Conservation (phyloP, 2,797 vertebrate species). For the Rhodeus uyekii region DNA sequence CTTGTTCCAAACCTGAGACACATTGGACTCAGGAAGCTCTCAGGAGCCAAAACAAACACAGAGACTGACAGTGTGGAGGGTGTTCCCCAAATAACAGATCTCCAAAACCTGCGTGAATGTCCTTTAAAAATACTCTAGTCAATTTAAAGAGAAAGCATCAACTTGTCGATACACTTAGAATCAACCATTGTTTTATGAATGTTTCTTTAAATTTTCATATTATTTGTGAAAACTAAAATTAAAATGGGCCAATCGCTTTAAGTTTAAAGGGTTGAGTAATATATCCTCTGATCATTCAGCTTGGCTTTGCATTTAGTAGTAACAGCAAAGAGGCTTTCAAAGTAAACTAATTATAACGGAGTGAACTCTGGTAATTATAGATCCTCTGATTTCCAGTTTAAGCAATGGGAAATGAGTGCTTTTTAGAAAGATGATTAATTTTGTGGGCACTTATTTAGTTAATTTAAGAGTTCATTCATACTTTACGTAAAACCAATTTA, state of each 20-base stretch:
- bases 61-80: constrained; percentile 7
- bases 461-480: too few relatives aligned
- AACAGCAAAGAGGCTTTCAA: not conserved
- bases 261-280: not conserved
- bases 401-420: not conserved
- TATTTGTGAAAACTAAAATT: not conserved
- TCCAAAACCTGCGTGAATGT: not conserved
- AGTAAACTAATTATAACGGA: constrained; percentile 30
- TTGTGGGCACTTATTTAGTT: too few relatives aligned
- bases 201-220: not conserved
- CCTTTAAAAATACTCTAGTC: not conserved
- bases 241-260: not conserved
- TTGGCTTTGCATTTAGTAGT: constrained; percentile 12
- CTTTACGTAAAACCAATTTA: too few relatives aligned
- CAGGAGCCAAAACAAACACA: constrained; percentile 30
- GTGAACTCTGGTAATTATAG: constrained; percentile 18
- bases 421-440: constrained; percentile 14
- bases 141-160: not conserved
- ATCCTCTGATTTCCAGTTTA: constrained; percentile 3
- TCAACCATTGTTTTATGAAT: not conserved
- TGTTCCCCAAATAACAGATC: constrained; percentile 23
- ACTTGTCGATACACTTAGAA: not conserved
- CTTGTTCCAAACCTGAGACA: constrained; percentile 39
- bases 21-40: constrained; percentile 16
- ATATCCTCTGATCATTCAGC: not conserved